Conservation (phyloP, 2,113 vertebrate species). For the Ailuropoda melanoleuca region DNA sequence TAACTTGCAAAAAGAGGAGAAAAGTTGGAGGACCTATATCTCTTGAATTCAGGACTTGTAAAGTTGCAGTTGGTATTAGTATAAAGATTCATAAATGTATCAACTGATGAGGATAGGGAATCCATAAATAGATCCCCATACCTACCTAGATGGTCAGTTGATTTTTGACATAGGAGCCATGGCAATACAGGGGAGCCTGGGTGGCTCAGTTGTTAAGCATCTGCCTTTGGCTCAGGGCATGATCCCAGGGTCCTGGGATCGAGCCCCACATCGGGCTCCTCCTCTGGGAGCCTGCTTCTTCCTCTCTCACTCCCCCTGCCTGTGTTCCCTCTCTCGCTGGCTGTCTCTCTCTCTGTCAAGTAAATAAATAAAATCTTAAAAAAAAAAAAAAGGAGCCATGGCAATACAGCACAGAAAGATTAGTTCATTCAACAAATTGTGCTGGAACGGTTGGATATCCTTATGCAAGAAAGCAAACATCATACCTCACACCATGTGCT, state of each 20-base stretch:
- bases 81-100: background rate
- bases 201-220: too few relatives aligned
- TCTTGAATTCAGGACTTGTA: background rate
- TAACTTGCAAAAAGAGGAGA: background rate
- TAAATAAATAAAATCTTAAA: too few relatives aligned
- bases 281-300: too few relatives aligned
- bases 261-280: too few relatives aligned
- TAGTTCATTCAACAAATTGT: background rate
- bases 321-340: too few relatives aligned
- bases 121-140: background rate
- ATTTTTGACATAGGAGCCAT: background rate
- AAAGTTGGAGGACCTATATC: background rate
- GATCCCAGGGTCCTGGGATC: too few relatives aligned
- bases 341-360: too few relatives aligned
- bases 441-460: background rate
- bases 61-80: background rate
- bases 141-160: background rate
- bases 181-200: background rate
- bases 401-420: background rate
- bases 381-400: background rate
- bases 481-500: background rate
- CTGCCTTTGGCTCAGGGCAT: too few relatives aligned
- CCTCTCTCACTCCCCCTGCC: too few relatives aligned
- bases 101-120: background rate
- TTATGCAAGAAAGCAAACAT: background rate